Conservation (phyloP, 2,113 vertebrate genomes). For the Xyliphius kryptos region DNA sequence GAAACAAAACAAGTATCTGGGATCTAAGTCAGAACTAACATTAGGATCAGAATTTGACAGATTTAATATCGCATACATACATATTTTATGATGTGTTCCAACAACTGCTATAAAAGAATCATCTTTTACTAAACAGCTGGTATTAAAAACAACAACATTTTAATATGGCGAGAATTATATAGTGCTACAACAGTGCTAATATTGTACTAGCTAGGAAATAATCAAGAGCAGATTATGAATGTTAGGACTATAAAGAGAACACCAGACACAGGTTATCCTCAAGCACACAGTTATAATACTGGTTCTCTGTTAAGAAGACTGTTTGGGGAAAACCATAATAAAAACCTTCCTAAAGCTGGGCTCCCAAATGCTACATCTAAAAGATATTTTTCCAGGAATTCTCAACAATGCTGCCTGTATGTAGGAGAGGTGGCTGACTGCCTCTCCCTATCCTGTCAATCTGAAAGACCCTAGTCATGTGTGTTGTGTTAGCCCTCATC, state of each 20-base stretch:
- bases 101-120: background rate
- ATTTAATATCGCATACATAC: background rate
- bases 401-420: background rate
- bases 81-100: constrained; percentile 1
- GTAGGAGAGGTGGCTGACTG: background rate
- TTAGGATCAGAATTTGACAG: background rate
- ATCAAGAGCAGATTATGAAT: constrained; percentile 1
- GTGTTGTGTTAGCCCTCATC: background rate
- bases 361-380: no score
- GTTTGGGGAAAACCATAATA: no score
- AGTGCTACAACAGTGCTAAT: background rate
- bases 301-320: background rate
- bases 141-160: background rate
- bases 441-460: background rate
- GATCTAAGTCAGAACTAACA: background rate
- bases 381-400: no score
- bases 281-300: background rate
- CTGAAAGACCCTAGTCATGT: background rate
- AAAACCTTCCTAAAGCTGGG: no score
- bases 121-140: background rate
- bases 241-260: background rate
- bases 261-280: background rate
- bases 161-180: background rate
- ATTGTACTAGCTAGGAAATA: background rate
- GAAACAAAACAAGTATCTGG: background rate